A percentile compares a stretch with the other conserved stretches of the same genome.
phyloP scores from a whole-genome alignment of 2,797 vertebrate species.

The Liasis olivaceus region DNA sequence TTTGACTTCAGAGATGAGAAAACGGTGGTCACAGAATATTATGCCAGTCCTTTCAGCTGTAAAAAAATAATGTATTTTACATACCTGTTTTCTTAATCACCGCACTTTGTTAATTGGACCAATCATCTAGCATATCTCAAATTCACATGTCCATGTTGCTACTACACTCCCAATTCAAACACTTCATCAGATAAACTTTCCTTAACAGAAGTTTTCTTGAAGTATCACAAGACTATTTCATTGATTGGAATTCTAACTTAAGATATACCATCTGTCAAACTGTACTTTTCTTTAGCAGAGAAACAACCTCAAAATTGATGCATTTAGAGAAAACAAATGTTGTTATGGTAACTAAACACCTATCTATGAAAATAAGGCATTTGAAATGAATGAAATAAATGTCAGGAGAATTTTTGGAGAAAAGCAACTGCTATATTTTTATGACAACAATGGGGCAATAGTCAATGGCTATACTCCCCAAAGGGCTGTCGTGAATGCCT shows the following conservation, averaged over 20 bases:
- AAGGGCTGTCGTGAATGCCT: background rate
- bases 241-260: slow-evolving; percentile 11
- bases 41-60: background rate
- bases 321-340: slow-evolving; percentile 40
- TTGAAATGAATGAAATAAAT: background rate
- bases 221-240: background rate
- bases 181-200: background rate
- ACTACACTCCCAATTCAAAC: background rate
- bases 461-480: background rate
- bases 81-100: background rate
- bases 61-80: background rate
- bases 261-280: slow-evolving; percentile 15
- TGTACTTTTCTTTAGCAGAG: slow-evolving; percentile 15
- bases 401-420: slow-evolving; percentile 7
- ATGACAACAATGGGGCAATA: background rate
- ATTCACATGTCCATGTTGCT: background rate
- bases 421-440: background rate
- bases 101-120: background rate
- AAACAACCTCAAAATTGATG: background rate
- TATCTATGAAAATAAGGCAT: slow-evolving; percentile 11
- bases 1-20: background rate
- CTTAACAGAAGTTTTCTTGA: background rate
- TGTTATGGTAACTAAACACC: slow-evolving; percentile 59
- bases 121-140: background rate
- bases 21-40: background rate